phyloP scores from a whole-genome alignment of 2,888 invertebrate genomes.

The Hirtodrosophila trivittata region DNA sequence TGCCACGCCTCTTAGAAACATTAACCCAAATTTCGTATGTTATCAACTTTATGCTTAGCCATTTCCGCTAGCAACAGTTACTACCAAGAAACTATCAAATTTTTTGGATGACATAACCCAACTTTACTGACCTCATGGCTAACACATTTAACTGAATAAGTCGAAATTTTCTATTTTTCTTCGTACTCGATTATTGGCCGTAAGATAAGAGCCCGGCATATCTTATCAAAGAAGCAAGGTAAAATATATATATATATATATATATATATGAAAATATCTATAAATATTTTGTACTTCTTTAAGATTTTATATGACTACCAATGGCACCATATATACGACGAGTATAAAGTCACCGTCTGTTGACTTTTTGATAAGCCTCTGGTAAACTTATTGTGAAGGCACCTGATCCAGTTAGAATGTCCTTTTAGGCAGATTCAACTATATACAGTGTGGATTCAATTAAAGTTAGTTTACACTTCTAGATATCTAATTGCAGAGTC shows the following conservation, averaged over 20 bases:
- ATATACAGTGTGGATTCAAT: background rate
- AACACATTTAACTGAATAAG: conserved; percentile 28
- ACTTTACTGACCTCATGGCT: conserved; percentile 22
- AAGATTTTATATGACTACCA: conserved; percentile 19
- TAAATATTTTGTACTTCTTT: conserved; percentile 33
- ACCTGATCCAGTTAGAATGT: conserved; percentile 1
- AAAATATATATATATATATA: conserved; percentile 34
- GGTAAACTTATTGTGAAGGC: background rate
- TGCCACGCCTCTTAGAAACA: conserved; percentile 10
- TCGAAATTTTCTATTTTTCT: conserved; percentile 26
- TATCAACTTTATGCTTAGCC: conserved; percentile 51
- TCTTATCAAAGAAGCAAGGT: conserved; percentile 55
- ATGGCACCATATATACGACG: conserved; percentile 3
- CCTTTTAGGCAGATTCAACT: background rate
- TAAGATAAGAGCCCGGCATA: conserved; percentile 52
- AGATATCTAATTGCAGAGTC: too few species aligned
- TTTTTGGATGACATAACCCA: conserved; percentile 33
- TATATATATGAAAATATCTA: conserved; percentile 13
- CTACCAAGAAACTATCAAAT: conserved; percentile 13
- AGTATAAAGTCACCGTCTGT: conserved; percentile 14
- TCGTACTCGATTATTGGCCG: conserved; percentile 26
- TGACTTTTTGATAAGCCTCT: conserved; percentile 15
- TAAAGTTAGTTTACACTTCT: too few species aligned
- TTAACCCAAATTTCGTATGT: conserved; percentile 65
- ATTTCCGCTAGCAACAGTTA: conserved; percentile 56